phyloP scores from a whole-genome alignment of 2,888 invertebrate genomes.

The Abrostola tripartita region DNA sequence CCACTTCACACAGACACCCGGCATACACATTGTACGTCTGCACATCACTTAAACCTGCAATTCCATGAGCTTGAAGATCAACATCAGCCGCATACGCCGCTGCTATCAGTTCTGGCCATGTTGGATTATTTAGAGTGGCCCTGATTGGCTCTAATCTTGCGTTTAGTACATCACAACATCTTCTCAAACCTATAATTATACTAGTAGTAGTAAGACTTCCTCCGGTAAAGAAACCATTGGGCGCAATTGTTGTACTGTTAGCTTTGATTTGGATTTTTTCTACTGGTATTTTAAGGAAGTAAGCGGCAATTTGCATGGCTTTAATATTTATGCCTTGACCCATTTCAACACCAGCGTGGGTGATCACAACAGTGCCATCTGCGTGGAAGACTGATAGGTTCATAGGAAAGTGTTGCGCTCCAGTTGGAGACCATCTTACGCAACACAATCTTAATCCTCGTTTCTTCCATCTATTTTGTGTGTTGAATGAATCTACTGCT shows the following conservation, averaged over 20 bases:
- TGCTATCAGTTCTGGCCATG: conserved; percentile 84
- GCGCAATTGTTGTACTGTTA: conserved; percentile 87
- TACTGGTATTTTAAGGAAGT: conserved; percentile 89
- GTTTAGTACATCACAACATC: conserved; percentile 52
- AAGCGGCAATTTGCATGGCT: conserved; percentile 90
- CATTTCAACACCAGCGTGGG: conserved; percentile 92
- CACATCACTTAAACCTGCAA: conserved; percentile 44
- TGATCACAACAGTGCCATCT: conserved; percentile 91
- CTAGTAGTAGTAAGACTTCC: conserved; percentile 84
- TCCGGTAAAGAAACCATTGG: conserved; percentile 90
- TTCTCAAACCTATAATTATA: conserved; percentile 58
- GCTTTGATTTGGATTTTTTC: conserved; percentile 90
- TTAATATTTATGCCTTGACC: conserved; percentile 94
- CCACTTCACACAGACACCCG: conserved; percentile 89
- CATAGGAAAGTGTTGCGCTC: conserved; percentile 29
- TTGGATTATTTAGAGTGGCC: conserved; percentile 65
- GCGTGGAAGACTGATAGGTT: conserved; percentile 63
- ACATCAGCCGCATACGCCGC: conserved; percentile 74
- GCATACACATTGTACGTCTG: conserved; percentile 81
- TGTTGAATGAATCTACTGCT: conserved; percentile 87
- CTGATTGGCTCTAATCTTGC: conserved; percentile 54
- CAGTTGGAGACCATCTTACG: conserved; percentile 83
- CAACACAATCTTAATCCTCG: conserved; percentile 89
- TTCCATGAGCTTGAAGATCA: conserved; percentile 69
- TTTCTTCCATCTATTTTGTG: conserved; percentile 92